Conservation (phyloP, 2,888 invertebrate genomes). For the Xanthostigma xanthostigma region DNA sequence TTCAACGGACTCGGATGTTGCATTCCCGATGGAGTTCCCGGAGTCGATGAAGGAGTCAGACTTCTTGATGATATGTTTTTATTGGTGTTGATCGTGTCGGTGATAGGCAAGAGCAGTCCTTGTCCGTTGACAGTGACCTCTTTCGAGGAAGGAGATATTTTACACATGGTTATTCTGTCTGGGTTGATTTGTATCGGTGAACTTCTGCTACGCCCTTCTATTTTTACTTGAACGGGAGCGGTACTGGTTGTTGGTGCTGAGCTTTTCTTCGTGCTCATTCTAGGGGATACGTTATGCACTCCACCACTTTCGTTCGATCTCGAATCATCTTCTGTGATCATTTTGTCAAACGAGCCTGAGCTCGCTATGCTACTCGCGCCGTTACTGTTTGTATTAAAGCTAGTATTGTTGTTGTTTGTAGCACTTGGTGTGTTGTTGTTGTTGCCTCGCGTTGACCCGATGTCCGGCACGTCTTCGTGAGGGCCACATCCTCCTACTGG, state of each 20-base stretch:
- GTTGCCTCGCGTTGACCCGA: conserved; percentile 49
- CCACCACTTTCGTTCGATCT: conserved; percentile 51
- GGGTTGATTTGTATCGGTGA: conserved; percentile 35
- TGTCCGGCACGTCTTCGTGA: conserved; percentile 53
- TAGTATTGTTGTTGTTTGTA: conserved; percentile 53
- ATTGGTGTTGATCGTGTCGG: conserved; percentile 33
- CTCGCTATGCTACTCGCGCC: conserved; percentile 58
- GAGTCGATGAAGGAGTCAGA: conserved; percentile 46
- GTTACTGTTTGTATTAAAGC: conserved; percentile 56
- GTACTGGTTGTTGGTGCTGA: conserved; percentile 14
- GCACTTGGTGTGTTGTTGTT: conserved; percentile 73
- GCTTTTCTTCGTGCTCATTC: conserved; percentile 35
- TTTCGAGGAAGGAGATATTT: conserved; percentile 29
- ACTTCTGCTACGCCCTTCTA: conserved; percentile 34
- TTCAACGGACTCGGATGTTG: conserved; percentile 47
- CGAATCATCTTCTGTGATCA: conserved; percentile 59
- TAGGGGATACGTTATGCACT: conserved; percentile 37
- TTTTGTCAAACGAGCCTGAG: conserved; percentile 53
- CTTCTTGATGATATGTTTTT: conserved; percentile 44
- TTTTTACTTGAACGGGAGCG: conserved; percentile 29
- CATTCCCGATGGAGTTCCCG: conserved; percentile 44
- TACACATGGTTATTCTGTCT: conserved; percentile 35
- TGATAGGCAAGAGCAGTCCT: conserved; percentile 24
- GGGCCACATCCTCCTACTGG: conserved; percentile 45
- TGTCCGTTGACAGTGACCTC: conserved; percentile 20